A percentile compares a stretch with the other conserved stretches of the same genome.
phyloP scores from a whole-genome alignment of 1,140 invertebrate genomes.

The Cotesia glomerata region DNA sequence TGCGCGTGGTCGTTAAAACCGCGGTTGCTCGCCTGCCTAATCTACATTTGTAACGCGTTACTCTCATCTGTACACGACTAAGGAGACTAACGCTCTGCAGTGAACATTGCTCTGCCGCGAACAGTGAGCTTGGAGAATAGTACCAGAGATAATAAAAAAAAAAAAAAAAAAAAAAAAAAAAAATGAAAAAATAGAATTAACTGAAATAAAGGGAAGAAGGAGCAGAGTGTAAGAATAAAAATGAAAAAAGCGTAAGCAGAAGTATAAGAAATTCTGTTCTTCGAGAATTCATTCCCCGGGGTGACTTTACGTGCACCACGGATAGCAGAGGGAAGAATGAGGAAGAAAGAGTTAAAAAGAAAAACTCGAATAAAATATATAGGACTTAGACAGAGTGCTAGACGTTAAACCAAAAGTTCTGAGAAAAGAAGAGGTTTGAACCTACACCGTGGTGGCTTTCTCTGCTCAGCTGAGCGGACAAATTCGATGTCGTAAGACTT shows the following conservation, averaged over 20 bases:
- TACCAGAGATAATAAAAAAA: too few species aligned
- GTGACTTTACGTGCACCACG: not conserved
- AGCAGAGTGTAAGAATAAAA: not conserved
- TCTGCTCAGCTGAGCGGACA: constrained; percentile 41
- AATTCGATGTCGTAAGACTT: constrained; percentile 41
- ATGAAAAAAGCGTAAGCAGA: not conserved
- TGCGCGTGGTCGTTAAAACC: constrained; percentile 38
- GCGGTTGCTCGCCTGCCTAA: constrained; percentile 39
- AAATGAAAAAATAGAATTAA: not conserved
- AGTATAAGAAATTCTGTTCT: not conserved
- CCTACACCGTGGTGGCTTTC: constrained; percentile 21
- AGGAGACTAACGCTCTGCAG: not conserved
- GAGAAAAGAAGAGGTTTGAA: not conserved
- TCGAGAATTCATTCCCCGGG: constrained; percentile 12
- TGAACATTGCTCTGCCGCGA: not conserved
- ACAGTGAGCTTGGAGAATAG: not conserved
- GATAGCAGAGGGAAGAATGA: not conserved
- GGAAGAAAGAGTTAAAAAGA: not conserved
- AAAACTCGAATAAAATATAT: constrained; percentile 16
- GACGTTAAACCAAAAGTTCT: not conserved
- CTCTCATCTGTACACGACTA: constrained; percentile 15
- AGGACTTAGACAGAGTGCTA: constrained; percentile 1
- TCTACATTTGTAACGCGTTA: constrained; percentile 44
- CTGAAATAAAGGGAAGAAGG: constrained; percentile 17
- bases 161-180: not conserved